Evolutionary conservation across 2,888 invertebrate genomes (phyloP), one percentile per base, ranked within the genome.

Genomic region (Caradrina kadenii): DNA sequence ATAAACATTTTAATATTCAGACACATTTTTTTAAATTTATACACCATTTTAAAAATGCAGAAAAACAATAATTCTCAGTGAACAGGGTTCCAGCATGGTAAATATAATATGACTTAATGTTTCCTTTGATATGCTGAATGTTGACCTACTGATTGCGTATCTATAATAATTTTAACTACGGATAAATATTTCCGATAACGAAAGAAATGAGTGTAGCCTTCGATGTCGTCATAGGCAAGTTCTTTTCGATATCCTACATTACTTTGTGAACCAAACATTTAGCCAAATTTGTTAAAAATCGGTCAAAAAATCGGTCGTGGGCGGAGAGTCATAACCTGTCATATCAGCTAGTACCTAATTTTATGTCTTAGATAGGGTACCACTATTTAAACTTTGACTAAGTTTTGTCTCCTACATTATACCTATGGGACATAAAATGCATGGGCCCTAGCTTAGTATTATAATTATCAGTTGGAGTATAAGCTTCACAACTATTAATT

Each of bases 131-230:
- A 66, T 63, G 62, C 58, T 71, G 60, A 68, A 66, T 61, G 71
- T 55, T 72, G 61, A 72, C 80, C 60, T 80, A 80, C 61, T 71
- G 76, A 70, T 76, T 66, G 26, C 60, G 45, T 68, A 61, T 53
- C 26, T 56, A 58, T 54, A 61, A 63, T 64, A 54, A 68, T 63
- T 71, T 64, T 63, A 56, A 64, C 54, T 66, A 54, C 54, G 50
- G 19, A 63, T 78, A 54, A 63, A 69, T 63, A 60, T 55, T 65
- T 48, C 22, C 62, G 77, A 69, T 77, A 80, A 69, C 62, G 59
- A 69, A 69, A 48, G 49, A n/a, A n/a, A n/a, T n/a, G 59, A 62
- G 58, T 53, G 58, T 62, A 65, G 64, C 69, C n/a, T 77, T 77
- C 54, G 31, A 52, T 54, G 19, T 11, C 45, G 48, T 53, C 42